phyloP scores from a whole-genome alignment of 2,113 vertebrate genomes.

The Mobula hypostoma region DNA sequence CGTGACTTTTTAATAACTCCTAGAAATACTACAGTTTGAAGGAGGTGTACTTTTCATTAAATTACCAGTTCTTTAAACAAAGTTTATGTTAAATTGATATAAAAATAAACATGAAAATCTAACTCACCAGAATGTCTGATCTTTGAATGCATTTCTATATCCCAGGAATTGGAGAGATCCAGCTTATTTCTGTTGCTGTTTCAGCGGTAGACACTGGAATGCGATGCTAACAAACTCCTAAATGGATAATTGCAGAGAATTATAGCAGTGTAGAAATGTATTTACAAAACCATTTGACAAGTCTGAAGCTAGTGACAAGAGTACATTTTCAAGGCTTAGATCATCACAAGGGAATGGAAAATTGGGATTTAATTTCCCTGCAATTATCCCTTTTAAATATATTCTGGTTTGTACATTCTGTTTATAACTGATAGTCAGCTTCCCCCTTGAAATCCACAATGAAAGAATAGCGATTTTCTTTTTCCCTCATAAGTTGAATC shows the following conservation, averaged over 20 bases:
- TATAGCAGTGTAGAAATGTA: conserved; percentile 21
- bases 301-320: not conserved
- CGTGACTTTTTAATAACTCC: not conserved
- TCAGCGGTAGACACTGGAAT: conserved; percentile 11
- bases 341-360: not conserved
- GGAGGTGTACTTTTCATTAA: conserved; percentile 33
- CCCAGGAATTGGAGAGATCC: not conserved
- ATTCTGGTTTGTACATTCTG: not conserved
- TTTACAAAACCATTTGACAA: conserved; percentile 20
- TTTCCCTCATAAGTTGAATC: not conserved
- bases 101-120: conserved; percentile 29
- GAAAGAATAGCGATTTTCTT: not conserved
- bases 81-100: conserved; percentile 19
- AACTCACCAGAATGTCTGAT: conserved; percentile 2
- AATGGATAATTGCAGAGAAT: conserved; percentile 17
- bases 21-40: conserved; percentile 11
- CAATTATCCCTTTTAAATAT: conserved; percentile 12
- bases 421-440: not conserved
- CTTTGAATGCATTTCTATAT: conserved; percentile 20
- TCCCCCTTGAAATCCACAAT: not conserved
- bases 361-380: conserved; percentile 15
- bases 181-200: not conserved
- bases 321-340: not conserved
- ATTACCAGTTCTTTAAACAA: conserved; percentile 31
- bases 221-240: conserved; percentile 5